Evolutionary conservation across 1,140 invertebrate genomes (phyloP).

Genomic region (Orius insidiosus): DNA sequence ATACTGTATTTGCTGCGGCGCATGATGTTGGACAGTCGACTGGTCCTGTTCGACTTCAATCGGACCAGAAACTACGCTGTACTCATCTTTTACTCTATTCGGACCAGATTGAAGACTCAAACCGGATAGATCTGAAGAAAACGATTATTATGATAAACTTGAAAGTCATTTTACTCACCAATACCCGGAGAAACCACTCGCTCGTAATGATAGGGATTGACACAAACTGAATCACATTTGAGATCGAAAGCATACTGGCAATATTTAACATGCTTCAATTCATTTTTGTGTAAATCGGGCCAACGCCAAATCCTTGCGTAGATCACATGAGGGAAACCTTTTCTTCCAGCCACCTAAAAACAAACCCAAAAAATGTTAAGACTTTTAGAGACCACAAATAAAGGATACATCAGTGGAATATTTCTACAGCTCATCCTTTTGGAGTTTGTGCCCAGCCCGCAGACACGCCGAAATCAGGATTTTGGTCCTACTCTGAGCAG

Average conservation of each 20-base stretch:
- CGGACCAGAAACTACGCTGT: conserved; percentile 49
- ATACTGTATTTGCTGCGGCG: conserved; percentile 30
- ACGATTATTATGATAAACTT: no score
- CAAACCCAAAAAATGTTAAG: no score
- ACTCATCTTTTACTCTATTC: conserved; percentile 57
- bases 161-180: conserved; percentile 38
- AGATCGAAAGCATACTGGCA: conserved; percentile 89
- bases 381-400: no score
- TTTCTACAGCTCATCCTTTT: no score
- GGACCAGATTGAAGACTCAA: conserved; percentile 63
- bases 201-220: conserved; percentile 99
- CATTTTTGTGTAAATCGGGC: conserved; percentile 98
- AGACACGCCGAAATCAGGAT: no score
- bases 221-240: conserved; percentile 93
- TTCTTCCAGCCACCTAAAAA: conserved; percentile 93
- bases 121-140: conserved; percentile 53
- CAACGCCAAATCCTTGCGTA: conserved; percentile 97
- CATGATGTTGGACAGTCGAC: conserved; percentile 60
- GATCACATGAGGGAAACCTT: conserved; percentile 99
- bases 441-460: no score
- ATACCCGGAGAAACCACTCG: conserved; percentile 95
- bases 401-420: no score
- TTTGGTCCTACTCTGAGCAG: no score
- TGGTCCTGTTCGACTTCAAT: conserved; percentile 10
- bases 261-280: conserved; percentile 92